Percentiles rank a stretch among this genome's conserved stretches.
Evolutionary conservation across 35 echinoderm and acorn worm genomes (phyloP).

Genomic region (Hemicentrotus pulcherrimus): DNA sequence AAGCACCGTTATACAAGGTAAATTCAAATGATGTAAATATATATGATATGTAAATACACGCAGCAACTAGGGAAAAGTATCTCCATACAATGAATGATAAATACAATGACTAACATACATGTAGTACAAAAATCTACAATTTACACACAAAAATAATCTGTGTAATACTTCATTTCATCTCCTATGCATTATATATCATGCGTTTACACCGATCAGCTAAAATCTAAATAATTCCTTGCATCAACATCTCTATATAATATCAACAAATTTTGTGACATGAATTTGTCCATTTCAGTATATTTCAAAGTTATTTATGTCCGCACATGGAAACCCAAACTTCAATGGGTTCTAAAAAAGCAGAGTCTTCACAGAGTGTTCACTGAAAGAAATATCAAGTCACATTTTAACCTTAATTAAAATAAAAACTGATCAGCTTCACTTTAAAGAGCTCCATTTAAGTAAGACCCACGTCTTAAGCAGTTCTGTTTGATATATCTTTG

Average conservation of each 20-base stretch:
- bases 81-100: constrained; percentile 35
- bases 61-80: constrained; percentile 56
- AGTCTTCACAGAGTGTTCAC: neutral
- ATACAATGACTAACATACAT: constrained; percentile 51
- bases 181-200: constrained; percentile 18
- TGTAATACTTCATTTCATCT: constrained; percentile 42
- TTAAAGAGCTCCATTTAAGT: neutral
- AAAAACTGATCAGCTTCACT: no score
- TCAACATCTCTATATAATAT: constrained; percentile 5
- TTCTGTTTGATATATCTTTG: no score
- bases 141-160: constrained; percentile 55
- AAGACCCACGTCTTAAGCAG: neutral
- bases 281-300: neutral
- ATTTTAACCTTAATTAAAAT: neutral
- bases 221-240: constrained; percentile 10
- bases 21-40: constrained; percentile 54
- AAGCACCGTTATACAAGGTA: constrained; percentile 57
- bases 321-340: neutral
- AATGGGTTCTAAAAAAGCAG: neutral
- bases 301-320: neutral
- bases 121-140: constrained; percentile 54
- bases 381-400: neutral
- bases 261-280: constrained; percentile 3
- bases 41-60: constrained; percentile 55
- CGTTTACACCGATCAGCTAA: neutral